Base-by-base conservation (phyloP, 2,113 vertebrate species). In the Pseudois nayaur region DNA sequence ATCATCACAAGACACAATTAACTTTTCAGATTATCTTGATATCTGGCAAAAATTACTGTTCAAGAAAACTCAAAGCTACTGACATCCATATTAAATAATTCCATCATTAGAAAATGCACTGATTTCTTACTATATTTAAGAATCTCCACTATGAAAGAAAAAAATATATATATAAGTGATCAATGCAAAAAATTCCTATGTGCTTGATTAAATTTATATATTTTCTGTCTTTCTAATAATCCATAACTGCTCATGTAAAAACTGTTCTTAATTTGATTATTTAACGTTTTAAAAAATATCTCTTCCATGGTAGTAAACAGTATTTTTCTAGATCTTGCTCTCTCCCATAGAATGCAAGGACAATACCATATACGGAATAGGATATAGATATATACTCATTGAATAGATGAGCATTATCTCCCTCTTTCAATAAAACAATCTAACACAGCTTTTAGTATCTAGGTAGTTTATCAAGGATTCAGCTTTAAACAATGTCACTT, bases 21-120 rank as follows among this genome's bases (percentile, higher is more conserved):
- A 96, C 89, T 98, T 97, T 89, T 67, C 33, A 87, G 33, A 87
- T 97, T 88, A 96, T 83, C 95, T 67, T 96, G 31, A 92, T 95
- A 98, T 94, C 84, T 95, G 29, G 29, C 19, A 11, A 95, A 95
- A 19, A 90, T 48, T n/a, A 71, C n/a, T 93, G 45, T 8, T 93
- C 91, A 94, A 98, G 88, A 97, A 97, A 87, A 85, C 25, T 52
- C 27, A 45, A 96, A 98, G 45, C 43, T 23, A 85, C 52, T 57
- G 88, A 50, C 21, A 12, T 21, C 10, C 23, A 89, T 93, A 59
- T 91, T 98, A 97, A 98, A 36, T 9, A 96, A 93, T 78, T 97
- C 76, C 83, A 97, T 60, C 97, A 95, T 97, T 88, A 97, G 17
- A 19, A 83, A 89, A 50, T 33, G 14, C 71, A 85, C 12, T 50